A percentile compares a stretch with the other conserved stretches of the same genome.
Evolutionary conservation across 2,113 vertebrate species (phyloP).

Genomic region (Campylomormyrus numenius): DNA sequence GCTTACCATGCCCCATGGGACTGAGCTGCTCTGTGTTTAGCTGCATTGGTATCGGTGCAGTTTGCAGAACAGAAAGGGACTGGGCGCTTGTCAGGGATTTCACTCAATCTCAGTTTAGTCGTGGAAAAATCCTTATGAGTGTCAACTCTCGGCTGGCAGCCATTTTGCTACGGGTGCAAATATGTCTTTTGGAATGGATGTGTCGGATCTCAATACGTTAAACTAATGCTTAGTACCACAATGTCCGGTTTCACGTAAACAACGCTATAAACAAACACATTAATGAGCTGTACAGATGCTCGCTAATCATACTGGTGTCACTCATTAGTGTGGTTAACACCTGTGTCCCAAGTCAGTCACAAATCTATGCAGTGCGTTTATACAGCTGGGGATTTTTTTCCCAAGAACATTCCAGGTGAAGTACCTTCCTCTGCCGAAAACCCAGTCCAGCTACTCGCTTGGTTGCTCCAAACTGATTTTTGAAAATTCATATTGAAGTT

Average conservation of each 20-base stretch:
- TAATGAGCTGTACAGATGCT: conserved; percentile 8
- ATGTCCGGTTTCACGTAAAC: not conserved
- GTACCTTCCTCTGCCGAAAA: not conserved
- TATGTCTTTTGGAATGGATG: not conserved
- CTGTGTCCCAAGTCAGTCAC: not conserved
- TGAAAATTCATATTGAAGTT: not conserved
- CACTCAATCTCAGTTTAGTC: not conserved
- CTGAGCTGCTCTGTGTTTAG: not conserved
- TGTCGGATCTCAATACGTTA: not conserved
- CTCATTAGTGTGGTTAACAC: conserved; percentile 18
- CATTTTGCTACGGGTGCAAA: not conserved
- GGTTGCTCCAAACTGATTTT: not conserved
- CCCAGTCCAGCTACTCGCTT: not conserved
- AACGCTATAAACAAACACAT: not conserved
- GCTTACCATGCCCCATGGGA: not conserved
- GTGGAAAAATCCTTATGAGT: not conserved
- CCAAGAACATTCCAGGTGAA: conserved; percentile 9
- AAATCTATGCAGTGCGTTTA: conserved; percentile 1
- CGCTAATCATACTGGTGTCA: not conserved
- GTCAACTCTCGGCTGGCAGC: not conserved
- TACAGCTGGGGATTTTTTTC: conserved; percentile 12
- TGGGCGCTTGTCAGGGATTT: not conserved
- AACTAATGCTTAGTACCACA: not conserved
- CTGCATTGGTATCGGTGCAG: not conserved
- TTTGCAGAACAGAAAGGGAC: not conserved